Evolutionary conservation across 2,797 vertebrate species (phyloP).

Genomic region (Gallinago nigripennis): DNA sequence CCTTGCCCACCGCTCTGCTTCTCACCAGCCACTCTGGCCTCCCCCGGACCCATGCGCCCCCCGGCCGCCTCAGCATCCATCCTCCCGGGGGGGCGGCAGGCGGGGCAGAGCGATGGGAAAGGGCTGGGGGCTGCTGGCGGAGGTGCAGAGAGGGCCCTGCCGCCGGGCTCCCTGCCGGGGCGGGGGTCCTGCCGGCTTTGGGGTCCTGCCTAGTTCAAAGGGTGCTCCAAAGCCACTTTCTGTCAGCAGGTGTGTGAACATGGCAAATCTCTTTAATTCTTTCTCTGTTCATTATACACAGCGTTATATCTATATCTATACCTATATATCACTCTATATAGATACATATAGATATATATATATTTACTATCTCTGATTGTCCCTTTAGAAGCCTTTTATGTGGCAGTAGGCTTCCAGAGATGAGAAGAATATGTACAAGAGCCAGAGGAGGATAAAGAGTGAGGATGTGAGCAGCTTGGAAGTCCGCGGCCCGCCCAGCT

Average conservation of each 20-base stretch:
- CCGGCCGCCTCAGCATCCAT: constrained; percentile 28
- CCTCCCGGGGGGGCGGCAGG: not conserved
- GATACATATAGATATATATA: constrained; percentile 76
- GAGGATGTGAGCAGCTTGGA: constrained; percentile 89
- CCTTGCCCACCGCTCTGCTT: constrained; percentile 10
- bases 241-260: constrained; percentile 82
- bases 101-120: constrained; percentile 11
- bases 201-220: constrained; percentile 75
- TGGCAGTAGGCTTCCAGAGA: constrained; percentile 98
- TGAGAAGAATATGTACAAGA: constrained; percentile 95
- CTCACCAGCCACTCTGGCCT: constrained; percentile 43
- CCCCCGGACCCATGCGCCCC: not conserved
- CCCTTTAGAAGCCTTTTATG: constrained; percentile 93
- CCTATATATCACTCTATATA: constrained; percentile 78
- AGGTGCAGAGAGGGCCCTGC: constrained; percentile 67
- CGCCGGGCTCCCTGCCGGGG: constrained; percentile 60
- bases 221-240: constrained; percentile 80
- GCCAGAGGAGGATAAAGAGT: constrained; percentile 95
- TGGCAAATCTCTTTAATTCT: constrained; percentile 80
- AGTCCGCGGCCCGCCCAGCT: constrained; percentile 91
- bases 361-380: constrained; percentile 78
- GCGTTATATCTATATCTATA: constrained; percentile 75
- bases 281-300: constrained; percentile 82
- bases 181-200: constrained; percentile 73
- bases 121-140: constrained; percentile 50